Base-by-base conservation (phyloP, 2,113 vertebrate genomes). In the Cephalopterus ornatus region DNA sequence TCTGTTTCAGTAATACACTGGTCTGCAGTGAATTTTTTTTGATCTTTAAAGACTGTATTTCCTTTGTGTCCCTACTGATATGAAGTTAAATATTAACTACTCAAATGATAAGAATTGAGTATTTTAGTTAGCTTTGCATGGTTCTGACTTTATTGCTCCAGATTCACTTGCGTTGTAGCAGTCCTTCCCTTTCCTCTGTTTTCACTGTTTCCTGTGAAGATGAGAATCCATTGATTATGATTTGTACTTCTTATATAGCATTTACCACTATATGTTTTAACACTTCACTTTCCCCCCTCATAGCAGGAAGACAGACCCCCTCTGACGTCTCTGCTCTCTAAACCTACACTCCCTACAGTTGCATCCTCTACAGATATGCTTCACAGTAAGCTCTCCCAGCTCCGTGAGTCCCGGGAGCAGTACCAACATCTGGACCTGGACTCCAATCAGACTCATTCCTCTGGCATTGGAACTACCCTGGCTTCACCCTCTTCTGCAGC, bases 291-390 rank as follows among this genome's bases (percentile, higher is more conserved):
- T 87, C 27, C 14, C 68, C 50, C 28, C 13, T 72, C 16, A 0
- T 85, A 99, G 89, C 98, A 98, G 74, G 98, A 98, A 17, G 99
- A 99, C 92, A 98, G 99, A 50, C 98, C 98, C 26, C 97, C 98
- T 8, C 65, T 99, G 94, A 99, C 98, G 9, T 99, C 99, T 42
- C 93, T 99, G 97, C 98, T 99, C 52, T 98, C 99, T 82, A 99
- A 99, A 95, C 99, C 99, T 58, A 92, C 99, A 11, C 98, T 97
- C 24, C 98, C 98, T 58, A 88, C 98, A 3, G 98, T 99, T 63
- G 99, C 98, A 42, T 99, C 99, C 11, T 99, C 99, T 96, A 99
- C 99, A 8, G 99, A 99, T 98, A 99, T 99, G 99, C 99, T 99
- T 75, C 99, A 99, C 95, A 99, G 99, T 96, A 99, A 99, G 97